Conservation (phyloP, 2,888 invertebrate species). For the Lasioglossum calceatum region DNA sequence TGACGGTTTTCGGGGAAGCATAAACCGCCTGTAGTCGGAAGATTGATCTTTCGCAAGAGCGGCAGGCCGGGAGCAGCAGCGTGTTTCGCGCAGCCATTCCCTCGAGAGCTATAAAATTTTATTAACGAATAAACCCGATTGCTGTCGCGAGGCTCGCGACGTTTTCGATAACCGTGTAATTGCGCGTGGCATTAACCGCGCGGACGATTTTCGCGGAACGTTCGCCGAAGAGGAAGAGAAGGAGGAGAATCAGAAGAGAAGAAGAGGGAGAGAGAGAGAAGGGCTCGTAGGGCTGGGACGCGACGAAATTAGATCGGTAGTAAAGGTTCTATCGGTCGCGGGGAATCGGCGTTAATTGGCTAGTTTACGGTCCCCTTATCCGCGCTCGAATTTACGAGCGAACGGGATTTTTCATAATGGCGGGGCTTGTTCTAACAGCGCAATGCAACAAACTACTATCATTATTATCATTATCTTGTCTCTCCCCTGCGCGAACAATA, state of each 20-base stretch:
- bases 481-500: background rate
- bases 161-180: slow-evolving; percentile 19
- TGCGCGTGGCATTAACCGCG: slow-evolving; percentile 1
- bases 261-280: background rate
- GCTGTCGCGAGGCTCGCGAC: slow-evolving; percentile 6
- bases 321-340: slow-evolving; percentile 40
- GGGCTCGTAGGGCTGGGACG: background rate
- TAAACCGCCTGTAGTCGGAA: slow-evolving; percentile 1
- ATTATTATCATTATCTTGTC: slow-evolving; percentile 1
- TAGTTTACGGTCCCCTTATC: slow-evolving; percentile 34
- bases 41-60: slow-evolving; percentile 15
- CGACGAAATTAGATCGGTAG: slow-evolving; percentile 34
- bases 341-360: slow-evolving; percentile 37
- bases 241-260: background rate
- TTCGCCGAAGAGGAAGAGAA: background rate
- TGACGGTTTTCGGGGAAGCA: slow-evolving; percentile 13
- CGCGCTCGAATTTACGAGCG: slow-evolving; percentile 11
- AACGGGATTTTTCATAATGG: slow-evolving; percentile 7
- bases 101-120: slow-evolving; percentile 25
- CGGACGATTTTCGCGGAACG: slow-evolving; percentile 8
- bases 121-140: slow-evolving; percentile 31
- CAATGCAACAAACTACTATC: slow-evolving; percentile 4
- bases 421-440: slow-evolving; percentile 13
- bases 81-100: background rate
- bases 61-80: background rate